phyloP scores from a whole-genome alignment of 2,888 invertebrate genomes.

The Diadegma fenestrale region DNA sequence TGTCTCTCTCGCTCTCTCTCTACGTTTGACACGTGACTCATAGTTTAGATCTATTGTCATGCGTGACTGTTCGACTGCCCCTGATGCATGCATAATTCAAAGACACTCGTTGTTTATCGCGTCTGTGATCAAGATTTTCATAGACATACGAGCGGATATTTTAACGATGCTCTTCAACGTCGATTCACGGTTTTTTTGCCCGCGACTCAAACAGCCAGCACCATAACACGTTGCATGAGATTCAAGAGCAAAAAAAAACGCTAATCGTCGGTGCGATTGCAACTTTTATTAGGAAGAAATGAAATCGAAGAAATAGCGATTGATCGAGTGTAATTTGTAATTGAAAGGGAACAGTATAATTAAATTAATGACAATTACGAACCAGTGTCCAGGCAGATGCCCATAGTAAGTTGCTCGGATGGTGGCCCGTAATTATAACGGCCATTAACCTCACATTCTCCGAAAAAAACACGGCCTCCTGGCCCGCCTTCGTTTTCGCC shows the following conservation, averaged over 20 bases:
- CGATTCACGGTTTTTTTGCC: neutral
- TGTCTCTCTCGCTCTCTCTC: too few relatives aligned
- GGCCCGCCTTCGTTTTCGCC: conserved; percentile 37
- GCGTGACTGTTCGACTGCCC: conserved; percentile 48
- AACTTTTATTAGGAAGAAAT: neutral
- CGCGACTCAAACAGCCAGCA: neutral
- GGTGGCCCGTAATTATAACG: conserved; percentile 78
- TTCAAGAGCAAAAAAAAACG: neutral
- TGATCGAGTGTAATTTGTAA: too few relatives aligned
- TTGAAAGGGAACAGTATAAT: neutral
- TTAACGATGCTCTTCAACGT: neutral
- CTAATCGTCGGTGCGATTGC: neutral
- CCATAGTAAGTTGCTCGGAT: conserved; percentile 84
- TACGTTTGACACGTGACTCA: conserved; percentile 30
- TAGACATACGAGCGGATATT: conserved; percentile 4
- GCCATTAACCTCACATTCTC: conserved; percentile 84
- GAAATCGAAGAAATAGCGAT: neutral
- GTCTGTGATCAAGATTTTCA: conserved; percentile 38
- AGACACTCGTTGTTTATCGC: conserved; percentile 47
- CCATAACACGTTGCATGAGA: neutral
- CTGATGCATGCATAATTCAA: conserved; percentile 49
- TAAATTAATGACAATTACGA: conserved; percentile 61
- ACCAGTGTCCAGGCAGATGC: conserved; percentile 87
- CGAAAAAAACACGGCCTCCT: conserved; percentile 52
- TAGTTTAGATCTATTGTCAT: conserved; percentile 20